Percentiles rank a stretch among this genome's conserved stretches.
phyloP scores from a whole-genome alignment of 1,140 invertebrate species.

The Drosophila persimilis region DNA sequence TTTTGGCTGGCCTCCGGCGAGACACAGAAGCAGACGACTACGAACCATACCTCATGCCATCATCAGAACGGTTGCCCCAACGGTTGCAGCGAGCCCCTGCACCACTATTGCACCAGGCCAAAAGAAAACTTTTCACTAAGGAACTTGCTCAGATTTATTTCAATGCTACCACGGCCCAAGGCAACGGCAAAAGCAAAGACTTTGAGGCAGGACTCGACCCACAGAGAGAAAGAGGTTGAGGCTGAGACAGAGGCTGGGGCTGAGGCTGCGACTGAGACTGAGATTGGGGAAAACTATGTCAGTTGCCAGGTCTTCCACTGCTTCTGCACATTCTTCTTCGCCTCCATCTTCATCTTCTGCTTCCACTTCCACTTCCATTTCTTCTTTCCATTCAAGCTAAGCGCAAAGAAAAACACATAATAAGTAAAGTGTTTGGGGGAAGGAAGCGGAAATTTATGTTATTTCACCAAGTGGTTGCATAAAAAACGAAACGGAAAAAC shows the following conservation, averaged over 20 bases:
- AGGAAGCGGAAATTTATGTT: slow-evolving; percentile 60
- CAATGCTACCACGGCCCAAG: slow-evolving; percentile 50
- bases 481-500: slow-evolving; percentile 20
- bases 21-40: slow-evolving; percentile 44
- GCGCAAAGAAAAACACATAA: slow-evolving; percentile 66
- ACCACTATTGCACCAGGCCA: slow-evolving; percentile 13
- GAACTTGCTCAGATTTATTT: slow-evolving; percentile 70
- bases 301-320: slow-evolving; percentile 31
- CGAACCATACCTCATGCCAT: slow-evolving; percentile 39
- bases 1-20: slow-evolving; percentile 54
- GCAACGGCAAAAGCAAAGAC: slow-evolving; percentile 27
- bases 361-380: slow-evolving; percentile 10
- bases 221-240: slow-evolving; percentile 15
- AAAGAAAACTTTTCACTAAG: slow-evolving; percentile 58
- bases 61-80: slow-evolving; percentile 13
- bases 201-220: slow-evolving; percentile 34
- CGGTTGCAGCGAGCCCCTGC: background rate
- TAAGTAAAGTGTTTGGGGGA: slow-evolving; percentile 56
- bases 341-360: background rate
- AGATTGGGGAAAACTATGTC: slow-evolving; percentile 46
- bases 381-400: slow-evolving; percentile 31
- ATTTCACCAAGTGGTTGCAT: slow-evolving; percentile 64
- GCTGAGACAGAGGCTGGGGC: too few species aligned
- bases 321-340: slow-evolving; percentile 3
- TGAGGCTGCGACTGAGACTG: background rate